Base-by-base conservation (phyloP, 2,797 vertebrate genomes). In the Fundulus diaphanus region DNA sequence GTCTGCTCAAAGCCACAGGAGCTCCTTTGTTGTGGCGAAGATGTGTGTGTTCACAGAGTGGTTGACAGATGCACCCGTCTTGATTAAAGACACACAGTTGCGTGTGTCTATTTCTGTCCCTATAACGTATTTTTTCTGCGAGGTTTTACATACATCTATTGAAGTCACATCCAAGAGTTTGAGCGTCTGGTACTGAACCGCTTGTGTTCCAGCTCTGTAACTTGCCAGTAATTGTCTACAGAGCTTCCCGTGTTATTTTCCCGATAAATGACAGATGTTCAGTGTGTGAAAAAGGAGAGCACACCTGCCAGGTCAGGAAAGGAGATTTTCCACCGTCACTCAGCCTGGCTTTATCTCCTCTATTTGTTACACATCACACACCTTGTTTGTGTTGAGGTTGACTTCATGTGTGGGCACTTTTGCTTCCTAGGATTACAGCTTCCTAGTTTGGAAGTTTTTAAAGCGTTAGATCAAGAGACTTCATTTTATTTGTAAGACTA, bases 261-360 rank as follows among this genome's bases (percentile, higher is more conserved):
- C 35, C 22, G 49, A 49, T 63, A 49, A 87, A 66, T 83, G 85
- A 89, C 61, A 72, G 72, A 85, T 44, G 66, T 72, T 78, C 78
- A 88, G 88, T 90, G 88, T 86, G 7, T 16, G 0, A 33, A 77
- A 63, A 20, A 1, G n/a, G 42, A 84, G 76, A 66, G 24, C 24
- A 27, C 88, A 92, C 80, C 89, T 92, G 90, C 72, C 66, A 63
- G 72, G 73, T 75, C 68, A 79, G 86, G 80, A 84, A 89, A 82
- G 82, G 46, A 82, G 57, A 67, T 82, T 90, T 90, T 85, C 86
- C 75, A 1, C 68, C 71, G 20, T 90, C 87, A 88, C 72, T 88
- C 81, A 85, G 49, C 80, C 56, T 9, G 35, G 72, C 82, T 88
- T 91, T 88, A 82, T 92, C 79, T 83, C 73, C 72, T 81, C 51